Conservation (phyloP, 2,797 vertebrate species). For the Argentina silus region DNA sequence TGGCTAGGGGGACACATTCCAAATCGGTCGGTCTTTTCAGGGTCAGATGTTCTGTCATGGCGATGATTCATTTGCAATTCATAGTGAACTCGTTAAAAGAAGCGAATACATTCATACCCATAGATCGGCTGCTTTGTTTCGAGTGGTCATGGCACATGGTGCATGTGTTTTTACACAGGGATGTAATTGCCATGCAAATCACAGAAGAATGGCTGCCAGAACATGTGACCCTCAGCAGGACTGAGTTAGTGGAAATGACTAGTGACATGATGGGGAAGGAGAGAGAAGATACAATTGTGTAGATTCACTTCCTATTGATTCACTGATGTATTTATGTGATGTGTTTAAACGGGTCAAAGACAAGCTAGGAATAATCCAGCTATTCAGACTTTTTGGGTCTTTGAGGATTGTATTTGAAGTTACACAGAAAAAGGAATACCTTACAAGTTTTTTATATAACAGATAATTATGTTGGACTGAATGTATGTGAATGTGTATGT, state of each 20-base stretch:
- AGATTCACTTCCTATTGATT: no score
- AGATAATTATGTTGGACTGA: no score
- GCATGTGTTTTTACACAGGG: slow-evolving; percentile 58
- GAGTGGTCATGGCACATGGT: slow-evolving; percentile 51
- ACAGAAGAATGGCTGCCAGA: slow-evolving; percentile 42
- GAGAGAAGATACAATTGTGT: no score
- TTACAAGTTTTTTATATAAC: no score
- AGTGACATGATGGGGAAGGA: not conserved
- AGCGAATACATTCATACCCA: slow-evolving; percentile 63
- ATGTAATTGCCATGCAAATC: slow-evolving; percentile 66
- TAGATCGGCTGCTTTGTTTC: slow-evolving; percentile 51
- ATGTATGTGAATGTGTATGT: no score
- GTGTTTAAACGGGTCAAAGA: no score
- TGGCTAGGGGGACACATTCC: slow-evolving; percentile 14
- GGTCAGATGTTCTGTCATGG: slow-evolving; percentile 52
- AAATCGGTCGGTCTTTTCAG: slow-evolving; percentile 29
- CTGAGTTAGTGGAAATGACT: slow-evolving; percentile 6
- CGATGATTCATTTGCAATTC: slow-evolving; percentile 67
- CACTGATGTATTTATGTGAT: no score
- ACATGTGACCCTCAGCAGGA: slow-evolving; percentile 42
- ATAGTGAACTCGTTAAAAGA: slow-evolving; percentile 53
- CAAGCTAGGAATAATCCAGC: no score
- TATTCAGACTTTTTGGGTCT: no score
- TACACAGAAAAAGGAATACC: no score
- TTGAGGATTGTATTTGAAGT: no score